Percentiles rank a stretch among this genome's conserved stretches.
Evolutionary conservation across 2,113 vertebrate genomes (phyloP).

Genomic region (Dendropsophus ebraccatus): DNA sequence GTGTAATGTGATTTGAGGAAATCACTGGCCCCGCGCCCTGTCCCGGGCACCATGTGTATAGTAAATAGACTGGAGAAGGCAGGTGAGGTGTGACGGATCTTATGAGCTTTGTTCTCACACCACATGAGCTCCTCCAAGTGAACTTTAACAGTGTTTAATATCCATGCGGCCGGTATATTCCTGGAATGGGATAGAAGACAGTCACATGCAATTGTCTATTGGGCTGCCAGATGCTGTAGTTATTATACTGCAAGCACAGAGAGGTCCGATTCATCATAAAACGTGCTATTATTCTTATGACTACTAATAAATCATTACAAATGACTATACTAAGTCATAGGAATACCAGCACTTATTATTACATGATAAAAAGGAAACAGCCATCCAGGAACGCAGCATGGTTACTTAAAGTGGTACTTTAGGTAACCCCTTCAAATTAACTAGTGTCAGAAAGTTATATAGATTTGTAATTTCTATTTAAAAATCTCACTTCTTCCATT

Average conservation of each 20-base stretch:
- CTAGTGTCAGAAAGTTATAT: too few species aligned
- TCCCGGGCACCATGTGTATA: slow-evolving; percentile 3
- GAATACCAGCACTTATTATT: too few species aligned
- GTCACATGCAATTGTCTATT: not conserved
- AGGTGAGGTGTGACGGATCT: not conserved
- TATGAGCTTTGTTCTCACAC: not conserved
- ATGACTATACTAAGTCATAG: not conserved
- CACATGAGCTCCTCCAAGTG: not conserved
- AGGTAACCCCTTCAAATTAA: too few species aligned
- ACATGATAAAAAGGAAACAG: too few species aligned
- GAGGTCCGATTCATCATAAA: not conserved
- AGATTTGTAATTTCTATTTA: too few species aligned
- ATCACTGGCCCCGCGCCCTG: slow-evolving; percentile 22
- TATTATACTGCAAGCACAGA: not conserved
- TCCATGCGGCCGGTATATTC: not conserved
- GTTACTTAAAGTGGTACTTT: too few species aligned
- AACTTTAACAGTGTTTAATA: not conserved
- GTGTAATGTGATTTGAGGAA: slow-evolving; percentile 54
- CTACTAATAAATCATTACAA: not conserved
- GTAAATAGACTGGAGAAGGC: slow-evolving; percentile 1
- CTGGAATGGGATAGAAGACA: not conserved
- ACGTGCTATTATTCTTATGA: not conserved
- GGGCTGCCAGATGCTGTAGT: not conserved
- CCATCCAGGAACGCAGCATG: too few species aligned
- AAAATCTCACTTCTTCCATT: too few species aligned